Evolutionary conservation across 2,797 vertebrate species (phyloP).

Genomic region (Gymnoscopelus microlampas): DNA sequence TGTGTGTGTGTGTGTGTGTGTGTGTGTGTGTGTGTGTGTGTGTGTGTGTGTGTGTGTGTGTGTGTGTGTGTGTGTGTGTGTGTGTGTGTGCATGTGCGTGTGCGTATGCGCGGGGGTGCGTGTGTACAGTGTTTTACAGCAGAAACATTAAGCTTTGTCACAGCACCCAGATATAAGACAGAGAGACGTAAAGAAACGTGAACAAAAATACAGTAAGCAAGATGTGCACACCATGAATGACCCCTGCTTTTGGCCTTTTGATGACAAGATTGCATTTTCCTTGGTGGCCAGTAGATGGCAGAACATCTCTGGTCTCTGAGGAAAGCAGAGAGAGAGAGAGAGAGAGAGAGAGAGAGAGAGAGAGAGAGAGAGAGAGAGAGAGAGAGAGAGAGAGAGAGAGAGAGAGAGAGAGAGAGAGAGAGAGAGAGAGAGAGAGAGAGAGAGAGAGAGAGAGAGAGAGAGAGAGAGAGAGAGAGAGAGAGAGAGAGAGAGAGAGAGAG

Average conservation of each 20-base stretch:
- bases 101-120: conserved; percentile 2
- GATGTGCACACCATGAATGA: conserved; percentile 12
- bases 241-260: conserved; percentile 10
- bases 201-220: conserved; percentile 29
- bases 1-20: neutral
- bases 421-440: neutral
- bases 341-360: neutral
- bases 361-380: conserved; percentile 6
- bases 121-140: neutral
- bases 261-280: conserved; percentile 41
- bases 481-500: conserved; percentile 10
- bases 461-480: conserved; percentile 1
- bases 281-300: conserved; percentile 77
- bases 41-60: conserved; percentile 51
- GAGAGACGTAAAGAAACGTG: neutral
- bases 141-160: conserved; percentile 2
- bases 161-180: conserved; percentile 11
- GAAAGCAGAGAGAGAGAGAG: conserved; percentile 12
- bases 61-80: conserved; percentile 6
- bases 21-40: conserved; percentile 20
- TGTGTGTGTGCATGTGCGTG: conserved; percentile 19
- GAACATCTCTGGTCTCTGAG: conserved; percentile 66
- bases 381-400: conserved; percentile 3
- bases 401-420: conserved; percentile 8
- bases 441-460: conserved; percentile 7